Percentiles rank a stretch among this genome's conserved stretches.
Conservation (phyloP, 2,797 vertebrate genomes). For the Podarcis siculus region DNA sequence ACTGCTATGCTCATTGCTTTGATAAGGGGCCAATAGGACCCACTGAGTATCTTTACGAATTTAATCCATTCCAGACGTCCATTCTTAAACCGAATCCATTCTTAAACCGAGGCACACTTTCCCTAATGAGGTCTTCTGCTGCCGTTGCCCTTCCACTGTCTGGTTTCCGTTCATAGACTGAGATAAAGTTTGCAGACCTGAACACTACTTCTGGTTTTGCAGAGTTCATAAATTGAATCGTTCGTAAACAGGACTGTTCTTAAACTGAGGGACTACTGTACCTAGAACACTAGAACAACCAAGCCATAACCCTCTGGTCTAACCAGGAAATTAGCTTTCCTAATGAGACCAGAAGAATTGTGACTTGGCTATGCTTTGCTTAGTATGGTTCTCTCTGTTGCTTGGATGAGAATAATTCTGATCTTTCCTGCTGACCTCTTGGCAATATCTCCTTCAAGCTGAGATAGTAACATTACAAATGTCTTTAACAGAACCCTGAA, state of each 20-base stretch:
- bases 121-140: too few relatives aligned
- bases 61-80: too few relatives aligned
- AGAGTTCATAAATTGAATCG: too few relatives aligned
- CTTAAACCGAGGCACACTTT: too few relatives aligned
- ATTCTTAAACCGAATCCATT: too few relatives aligned
- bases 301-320: too few relatives aligned
- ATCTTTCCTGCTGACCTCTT: neutral
- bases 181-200: rapidly evolving
- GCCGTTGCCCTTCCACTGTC: too few relatives aligned
- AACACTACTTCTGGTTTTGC: too few relatives aligned
- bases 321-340: too few relatives aligned
- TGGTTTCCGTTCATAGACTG: too few relatives aligned
- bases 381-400: neutral
- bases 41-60: neutral
- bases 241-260: too few relatives aligned
- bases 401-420: neutral
- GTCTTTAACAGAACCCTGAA: constrained; percentile 21
- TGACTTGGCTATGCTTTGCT: neutral
- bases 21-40: neutral
- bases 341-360: neutral
- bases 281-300: neutral
- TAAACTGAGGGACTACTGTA: too few relatives aligned
- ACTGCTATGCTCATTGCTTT: neutral
- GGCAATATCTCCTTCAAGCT: neutral
- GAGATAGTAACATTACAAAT: neutral